Conservation (phyloP, 2,113 vertebrate species). For the Brachyhypopomus gauderio region DNA sequence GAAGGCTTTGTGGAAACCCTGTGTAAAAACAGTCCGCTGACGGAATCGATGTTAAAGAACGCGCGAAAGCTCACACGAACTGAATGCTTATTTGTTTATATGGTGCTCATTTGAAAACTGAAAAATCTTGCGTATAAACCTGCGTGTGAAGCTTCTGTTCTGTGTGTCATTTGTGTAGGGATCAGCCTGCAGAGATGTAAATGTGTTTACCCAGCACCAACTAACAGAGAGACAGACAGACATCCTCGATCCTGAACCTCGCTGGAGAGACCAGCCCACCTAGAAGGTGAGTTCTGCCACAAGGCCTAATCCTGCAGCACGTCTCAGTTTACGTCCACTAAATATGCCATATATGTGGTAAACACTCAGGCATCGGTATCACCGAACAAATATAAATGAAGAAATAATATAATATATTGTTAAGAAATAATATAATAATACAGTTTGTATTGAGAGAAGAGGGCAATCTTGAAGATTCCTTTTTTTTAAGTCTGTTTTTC, state of each 20-base stretch:
- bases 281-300: conserved; percentile 62
- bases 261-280: conserved; percentile 43
- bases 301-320: not conserved
- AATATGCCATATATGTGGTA: too few relatives aligned
- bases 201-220: conserved; percentile 24
- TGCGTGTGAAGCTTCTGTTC: conserved; percentile 25
- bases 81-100: conserved; percentile 46
- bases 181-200: conserved; percentile 56
- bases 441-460: too few relatives aligned
- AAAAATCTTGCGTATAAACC: conserved; percentile 17
- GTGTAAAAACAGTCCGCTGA: conserved; percentile 44
- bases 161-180: conserved; percentile 62
- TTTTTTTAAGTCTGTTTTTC: not conserved
- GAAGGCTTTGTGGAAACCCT: conserved; percentile 44
- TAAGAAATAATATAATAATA: too few relatives aligned
- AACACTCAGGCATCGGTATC: not conserved
- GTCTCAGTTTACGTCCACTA: too few relatives aligned
- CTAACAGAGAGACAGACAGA: conserved; percentile 47
- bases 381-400: not conserved
- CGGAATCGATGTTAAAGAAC: conserved; percentile 47
- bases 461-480: too few relatives aligned
- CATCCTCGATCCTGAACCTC: conserved; percentile 43
- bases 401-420: too few relatives aligned
- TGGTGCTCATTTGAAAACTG: conserved; percentile 2
- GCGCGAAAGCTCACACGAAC: conserved; percentile 35